A percentile compares a stretch with the other conserved stretches of the same genome.
Evolutionary conservation across 1,140 invertebrate genomes (phyloP).

Genomic region (Epicauta chinensis): DNA sequence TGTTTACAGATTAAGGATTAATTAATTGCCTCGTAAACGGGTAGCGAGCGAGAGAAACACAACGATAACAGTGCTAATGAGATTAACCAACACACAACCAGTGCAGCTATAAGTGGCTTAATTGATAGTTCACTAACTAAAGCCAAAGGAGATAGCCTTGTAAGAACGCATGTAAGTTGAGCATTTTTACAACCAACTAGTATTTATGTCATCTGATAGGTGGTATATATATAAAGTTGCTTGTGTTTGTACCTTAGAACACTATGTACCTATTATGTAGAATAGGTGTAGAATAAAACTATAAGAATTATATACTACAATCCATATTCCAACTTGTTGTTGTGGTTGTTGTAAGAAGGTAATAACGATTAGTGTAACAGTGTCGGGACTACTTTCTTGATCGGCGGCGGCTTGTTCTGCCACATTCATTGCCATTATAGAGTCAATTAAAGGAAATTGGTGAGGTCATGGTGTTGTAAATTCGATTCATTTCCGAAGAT

Average conservation of each 20-base stretch:
- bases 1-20: conserved; percentile 36
- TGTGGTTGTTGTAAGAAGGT: not conserved
- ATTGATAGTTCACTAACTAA: conserved; percentile 31
- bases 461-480: conserved; percentile 29
- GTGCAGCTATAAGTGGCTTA: conserved; percentile 28
- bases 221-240: not conserved
- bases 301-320: conserved; percentile 2
- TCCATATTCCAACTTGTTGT: conserved; percentile 1
- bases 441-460: conserved; percentile 33
- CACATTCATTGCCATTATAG: conserved; percentile 28
- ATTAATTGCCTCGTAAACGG: conserved; percentile 39
- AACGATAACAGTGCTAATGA: conserved; percentile 38
- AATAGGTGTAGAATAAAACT: too few species aligned
- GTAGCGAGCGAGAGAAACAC: conserved; percentile 34
- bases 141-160: conserved; percentile 34
- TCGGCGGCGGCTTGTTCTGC: conserved; percentile 11
- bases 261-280: conserved; percentile 2
- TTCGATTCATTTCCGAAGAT: conserved; percentile 28
- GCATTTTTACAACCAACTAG: conserved; percentile 23
- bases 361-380: conserved; percentile 22
- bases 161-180: conserved; percentile 29
- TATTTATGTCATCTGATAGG: conserved; percentile 35
- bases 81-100: conserved; percentile 34
- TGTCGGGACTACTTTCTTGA: conserved; percentile 8
- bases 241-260: not conserved